Evolutionary conservation across 2,797 vertebrate species (phyloP).

Genomic region (Bovichtus variegatus): DNA sequence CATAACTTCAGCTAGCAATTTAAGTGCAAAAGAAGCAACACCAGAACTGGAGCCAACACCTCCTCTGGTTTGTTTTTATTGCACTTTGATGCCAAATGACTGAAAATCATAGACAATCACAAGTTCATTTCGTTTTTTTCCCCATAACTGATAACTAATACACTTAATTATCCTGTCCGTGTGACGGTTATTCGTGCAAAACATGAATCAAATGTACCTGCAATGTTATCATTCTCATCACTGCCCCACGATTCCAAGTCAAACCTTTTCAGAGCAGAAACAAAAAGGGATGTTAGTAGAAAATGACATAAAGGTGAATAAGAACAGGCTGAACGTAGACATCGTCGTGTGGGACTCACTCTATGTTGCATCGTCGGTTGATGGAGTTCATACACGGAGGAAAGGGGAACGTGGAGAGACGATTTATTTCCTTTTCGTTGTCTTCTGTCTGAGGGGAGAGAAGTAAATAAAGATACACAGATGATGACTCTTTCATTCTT

Average conservation of each 20-base stretch:
- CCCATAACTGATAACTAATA: background rate
- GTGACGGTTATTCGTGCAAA: background rate
- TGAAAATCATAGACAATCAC: background rate
- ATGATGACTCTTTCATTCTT: background rate
- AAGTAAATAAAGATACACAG: background rate
- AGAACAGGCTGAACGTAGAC: background rate
- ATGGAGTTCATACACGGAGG: conserved; percentile 94
- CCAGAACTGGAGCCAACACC: background rate
- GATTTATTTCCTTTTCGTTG: conserved; percentile 93
- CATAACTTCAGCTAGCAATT: background rate
- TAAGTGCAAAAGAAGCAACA: background rate
- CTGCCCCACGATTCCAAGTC: conserved; percentile 80
- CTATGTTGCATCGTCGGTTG: conserved; percentile 87
- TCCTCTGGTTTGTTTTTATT: background rate
- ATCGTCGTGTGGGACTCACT: conserved; percentile 69
- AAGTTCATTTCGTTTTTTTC: background rate
- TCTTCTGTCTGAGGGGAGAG: conserved; percentile 74
- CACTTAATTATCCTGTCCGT: background rate
- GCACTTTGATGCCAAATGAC: background rate
- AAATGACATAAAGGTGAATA: background rate
- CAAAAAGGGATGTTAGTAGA: background rate
- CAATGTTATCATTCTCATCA: conserved; percentile 79
- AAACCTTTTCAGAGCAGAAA: conserved; percentile 61
- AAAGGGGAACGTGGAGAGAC: conserved; percentile 94
- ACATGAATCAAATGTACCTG: conserved; percentile 64